Evolutionary conservation across 1,140 invertebrate species (phyloP).

Genomic region (Bactericera cockerelli): DNA sequence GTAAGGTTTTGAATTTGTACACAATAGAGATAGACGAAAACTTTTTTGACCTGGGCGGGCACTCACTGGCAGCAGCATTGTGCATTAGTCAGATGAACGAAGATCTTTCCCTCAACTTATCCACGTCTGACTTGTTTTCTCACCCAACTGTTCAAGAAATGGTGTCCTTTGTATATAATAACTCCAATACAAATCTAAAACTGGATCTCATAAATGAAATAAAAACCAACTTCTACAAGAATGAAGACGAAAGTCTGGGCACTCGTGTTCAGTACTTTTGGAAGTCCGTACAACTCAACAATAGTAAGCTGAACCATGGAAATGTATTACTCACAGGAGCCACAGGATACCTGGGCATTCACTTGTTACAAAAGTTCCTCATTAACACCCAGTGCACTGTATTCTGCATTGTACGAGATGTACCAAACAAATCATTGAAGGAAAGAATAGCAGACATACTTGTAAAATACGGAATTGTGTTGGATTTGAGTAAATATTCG

Average conservation of each 20-base stretch:
- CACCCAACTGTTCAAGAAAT: slow-evolving; percentile 21
- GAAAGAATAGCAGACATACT: background rate
- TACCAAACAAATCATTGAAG: slow-evolving; percentile 21
- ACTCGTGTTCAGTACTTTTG: slow-evolving; percentile 20
- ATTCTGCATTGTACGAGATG: slow-evolving; percentile 33
- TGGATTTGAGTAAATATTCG: background rate
- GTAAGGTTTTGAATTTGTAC: slow-evolving; percentile 18
- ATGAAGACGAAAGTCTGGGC: background rate
- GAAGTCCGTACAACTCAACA: slow-evolving; percentile 18
- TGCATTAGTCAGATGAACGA: slow-evolving; percentile 29
- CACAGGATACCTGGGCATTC: slow-evolving; percentile 33
- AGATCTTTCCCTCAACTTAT: slow-evolving; percentile 14
- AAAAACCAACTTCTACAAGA: background rate
- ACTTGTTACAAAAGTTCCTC: slow-evolving; percentile 30
- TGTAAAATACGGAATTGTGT: background rate
- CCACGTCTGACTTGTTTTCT: slow-evolving; percentile 18
- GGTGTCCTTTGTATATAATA: slow-evolving; percentile 17
- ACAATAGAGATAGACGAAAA: slow-evolving; percentile 21
- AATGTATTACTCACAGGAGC: slow-evolving; percentile 32
- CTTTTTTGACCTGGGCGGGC: slow-evolving; percentile 27
- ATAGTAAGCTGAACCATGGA: slow-evolving; percentile 17
- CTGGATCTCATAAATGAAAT: slow-evolving; percentile 5
- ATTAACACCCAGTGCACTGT: slow-evolving; percentile 27
- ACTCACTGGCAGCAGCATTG: slow-evolving; percentile 34
- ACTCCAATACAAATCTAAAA: background rate